Base-by-base conservation (phyloP, 2,888 invertebrate species). In the Acanthosepion lycidas region DNA sequence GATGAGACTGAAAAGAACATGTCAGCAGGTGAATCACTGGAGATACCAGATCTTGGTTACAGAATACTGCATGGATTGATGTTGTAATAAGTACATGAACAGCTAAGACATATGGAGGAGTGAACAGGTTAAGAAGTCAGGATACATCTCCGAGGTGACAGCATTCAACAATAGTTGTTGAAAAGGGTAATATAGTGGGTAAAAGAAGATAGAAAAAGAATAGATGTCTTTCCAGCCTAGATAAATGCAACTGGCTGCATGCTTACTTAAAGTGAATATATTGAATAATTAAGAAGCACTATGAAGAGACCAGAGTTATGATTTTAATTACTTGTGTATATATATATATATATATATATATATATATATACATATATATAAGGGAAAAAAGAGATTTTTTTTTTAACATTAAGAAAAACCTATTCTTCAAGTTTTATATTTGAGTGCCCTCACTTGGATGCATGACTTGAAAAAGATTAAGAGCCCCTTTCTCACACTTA, bases 1-100 rank as follows among this genome's bases (percentile, higher is more conserved):
- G 78, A 78, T n/a, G 78, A 78, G 78, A 78, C n/a, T 78, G 78
- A 78, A 78, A 78, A 78, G 78, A 78, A 78, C 78, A 78, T 78
- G 78, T n/a, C n/a, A 78, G n/a, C 78, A 78, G n/a, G n/a, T 78
- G n/a, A 78, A 78, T 78, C 78, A n/a, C 78, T 78, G 78, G 28
- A 78, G 78, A 78, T 78, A n/a, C 15, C 4, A n/a, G 78, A 78
- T 78, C n/a, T 78, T 78, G n/a, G 78, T 9, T 23, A 18, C 78
- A 78, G n/a, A 78, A 33, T 12, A 78, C 78, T 4, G 78, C 78
- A 78, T 78, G 78, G 33, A n/a, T 78, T 78, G 78, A 78, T 78
- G 78, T 78, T n/a, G 78, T 78, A n/a, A 78, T n/a, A 33, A 78
- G n/a, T n/a, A 78, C 78, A 78, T 33, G 78, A 12, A 78, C 78